phyloP scores from a whole-genome alignment of 2,113 vertebrate genomes.

The Neolamprologus modestus region DNA sequence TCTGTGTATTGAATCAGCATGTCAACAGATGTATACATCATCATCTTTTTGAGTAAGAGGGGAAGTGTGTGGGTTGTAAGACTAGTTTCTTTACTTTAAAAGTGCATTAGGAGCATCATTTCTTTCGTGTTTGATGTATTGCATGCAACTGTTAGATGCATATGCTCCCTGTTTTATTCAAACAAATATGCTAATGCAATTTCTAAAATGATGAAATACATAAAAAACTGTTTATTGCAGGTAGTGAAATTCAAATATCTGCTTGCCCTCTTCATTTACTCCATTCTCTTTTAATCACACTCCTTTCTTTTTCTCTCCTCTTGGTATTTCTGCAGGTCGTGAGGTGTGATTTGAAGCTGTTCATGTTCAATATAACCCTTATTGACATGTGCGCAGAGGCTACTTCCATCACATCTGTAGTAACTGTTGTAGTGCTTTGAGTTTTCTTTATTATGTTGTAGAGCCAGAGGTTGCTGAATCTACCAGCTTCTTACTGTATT shows the following conservation, averaged over 20 bases:
- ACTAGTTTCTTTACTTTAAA: background rate
- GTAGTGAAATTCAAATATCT: background rate
- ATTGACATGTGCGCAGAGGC: background rate
- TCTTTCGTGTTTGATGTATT: background rate
- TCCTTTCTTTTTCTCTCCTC: background rate
- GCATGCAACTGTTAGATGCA: background rate
- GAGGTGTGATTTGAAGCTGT: constrained; percentile 4
- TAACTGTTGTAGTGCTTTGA: background rate
- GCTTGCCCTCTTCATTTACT: background rate
- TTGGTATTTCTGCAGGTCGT: background rate
- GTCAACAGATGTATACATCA: background rate
- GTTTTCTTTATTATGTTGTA: constrained; percentile 4
- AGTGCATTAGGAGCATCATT: background rate
- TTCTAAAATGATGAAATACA: background rate
- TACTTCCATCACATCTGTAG: constrained; percentile 19
- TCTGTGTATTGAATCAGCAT: background rate
- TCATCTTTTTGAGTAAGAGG: background rate
- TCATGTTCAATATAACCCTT: constrained; percentile 5
- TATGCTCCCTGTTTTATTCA: background rate
- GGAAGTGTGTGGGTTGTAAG: background rate
- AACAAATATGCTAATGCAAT: background rate
- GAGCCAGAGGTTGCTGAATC: constrained; percentile 14
- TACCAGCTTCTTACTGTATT: background rate
- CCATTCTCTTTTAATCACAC: background rate
- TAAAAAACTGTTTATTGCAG: background rate